Evolutionary conservation across 2,888 invertebrate genomes (phyloP).

Genomic region (Homarus gammarus): DNA sequence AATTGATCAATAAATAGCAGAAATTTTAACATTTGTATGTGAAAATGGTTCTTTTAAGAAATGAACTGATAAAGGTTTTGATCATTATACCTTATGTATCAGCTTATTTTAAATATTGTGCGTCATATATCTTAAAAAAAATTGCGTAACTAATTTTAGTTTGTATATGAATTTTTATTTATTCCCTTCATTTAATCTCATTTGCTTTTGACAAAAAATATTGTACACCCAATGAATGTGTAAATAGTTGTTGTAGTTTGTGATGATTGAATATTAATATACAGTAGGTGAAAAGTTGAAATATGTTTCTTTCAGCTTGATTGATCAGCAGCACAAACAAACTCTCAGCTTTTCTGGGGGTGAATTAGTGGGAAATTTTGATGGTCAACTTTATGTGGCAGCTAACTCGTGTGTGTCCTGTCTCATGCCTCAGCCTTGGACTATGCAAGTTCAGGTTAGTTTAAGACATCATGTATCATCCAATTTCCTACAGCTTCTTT

Average conservation of each 20-base stretch:
- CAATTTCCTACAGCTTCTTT: no score
- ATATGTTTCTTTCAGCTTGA: slow-evolving; percentile 78
- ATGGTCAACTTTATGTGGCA: slow-evolving; percentile 81
- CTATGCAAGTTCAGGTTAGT: slow-evolving; percentile 80
- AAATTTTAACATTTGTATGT: no score
- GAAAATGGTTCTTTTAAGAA: no score
- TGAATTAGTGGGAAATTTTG: slow-evolving; percentile 80
- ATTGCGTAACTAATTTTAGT: no score
- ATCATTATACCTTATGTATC: no score
- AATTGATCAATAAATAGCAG: no score
- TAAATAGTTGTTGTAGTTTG: not conserved
- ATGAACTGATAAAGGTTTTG: no score
- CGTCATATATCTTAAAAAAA: no score
- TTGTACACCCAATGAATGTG: not conserved
- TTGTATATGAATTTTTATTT: no score
- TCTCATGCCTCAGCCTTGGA: slow-evolving; percentile 81
- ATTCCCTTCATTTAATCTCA: not conserved
- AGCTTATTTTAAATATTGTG: no score
- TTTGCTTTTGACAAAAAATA: no score
- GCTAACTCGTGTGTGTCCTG: slow-evolving; percentile 80
- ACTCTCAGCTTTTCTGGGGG: slow-evolving; percentile 81
- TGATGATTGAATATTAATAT: not conserved
- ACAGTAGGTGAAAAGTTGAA: not conserved
- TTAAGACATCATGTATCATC: no score
- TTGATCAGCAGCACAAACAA: slow-evolving; percentile 82